These are phyloP conservation scores for Buphagus erythrorhynchus DNA, from an alignment of 2,797 vertebrate genomes.

Conservation along the genomic window DNA sequence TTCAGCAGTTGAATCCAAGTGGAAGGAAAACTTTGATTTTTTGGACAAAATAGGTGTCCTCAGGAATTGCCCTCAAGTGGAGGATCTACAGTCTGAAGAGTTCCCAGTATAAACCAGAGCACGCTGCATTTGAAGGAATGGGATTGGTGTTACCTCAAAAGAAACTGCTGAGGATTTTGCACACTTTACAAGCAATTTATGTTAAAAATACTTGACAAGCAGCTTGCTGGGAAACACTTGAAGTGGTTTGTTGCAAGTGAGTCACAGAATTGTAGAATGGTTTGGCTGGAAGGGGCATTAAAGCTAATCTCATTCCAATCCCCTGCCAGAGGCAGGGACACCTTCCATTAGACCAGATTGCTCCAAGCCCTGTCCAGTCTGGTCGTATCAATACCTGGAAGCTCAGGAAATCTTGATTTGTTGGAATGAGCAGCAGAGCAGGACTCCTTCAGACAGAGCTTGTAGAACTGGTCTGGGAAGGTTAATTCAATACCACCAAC, in stretches of 20 bases:
- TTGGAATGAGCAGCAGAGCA: background rate
- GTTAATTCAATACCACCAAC: background rate
- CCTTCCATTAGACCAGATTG: background rate
- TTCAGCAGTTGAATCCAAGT: background rate
- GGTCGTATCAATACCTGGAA: background rate
- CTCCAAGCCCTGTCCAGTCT: background rate
- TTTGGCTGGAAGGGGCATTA: background rate
- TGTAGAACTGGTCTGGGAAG: background rate
- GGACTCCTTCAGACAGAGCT: background rate
- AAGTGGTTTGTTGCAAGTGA: background rate
- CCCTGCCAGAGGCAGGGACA: background rate
- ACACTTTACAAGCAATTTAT: background rate
- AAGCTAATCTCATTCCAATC: background rate
- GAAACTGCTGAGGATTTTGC: background rate
- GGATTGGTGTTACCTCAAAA: accelerated
- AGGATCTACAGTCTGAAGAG: background rate
- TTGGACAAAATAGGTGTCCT: background rate
- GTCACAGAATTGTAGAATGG: background rate
- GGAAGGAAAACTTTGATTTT: background rate
- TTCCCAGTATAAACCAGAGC: background rate
- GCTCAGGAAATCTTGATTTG: background rate
- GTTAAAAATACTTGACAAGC: background rate
- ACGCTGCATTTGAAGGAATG: background rate
- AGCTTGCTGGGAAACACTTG: background rate
- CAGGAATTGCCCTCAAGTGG: background rate